Conservation (phyloP, 2,797 vertebrate species). For the Cyclura pinguis region DNA sequence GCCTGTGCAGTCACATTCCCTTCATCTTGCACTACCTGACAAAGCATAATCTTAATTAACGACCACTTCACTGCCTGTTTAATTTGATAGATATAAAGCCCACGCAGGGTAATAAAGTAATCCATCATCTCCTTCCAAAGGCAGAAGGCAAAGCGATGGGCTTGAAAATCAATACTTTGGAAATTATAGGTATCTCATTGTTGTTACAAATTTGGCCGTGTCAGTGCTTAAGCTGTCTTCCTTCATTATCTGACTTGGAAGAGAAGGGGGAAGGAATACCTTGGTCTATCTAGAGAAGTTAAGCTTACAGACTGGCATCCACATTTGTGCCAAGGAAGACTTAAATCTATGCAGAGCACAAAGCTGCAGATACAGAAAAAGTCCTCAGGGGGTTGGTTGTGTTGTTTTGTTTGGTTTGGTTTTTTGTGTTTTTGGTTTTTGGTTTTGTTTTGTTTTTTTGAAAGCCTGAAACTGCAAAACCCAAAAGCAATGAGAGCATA, state of each 20-base stretch:
- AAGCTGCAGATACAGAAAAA: not conserved
- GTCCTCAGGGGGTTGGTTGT: no score
- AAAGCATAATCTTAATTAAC: constrained; percentile 72
- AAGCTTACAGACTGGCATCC: not conserved
- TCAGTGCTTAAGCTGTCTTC: constrained; percentile 24
- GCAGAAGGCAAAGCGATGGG: constrained; percentile 30
- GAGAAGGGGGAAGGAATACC: no score
- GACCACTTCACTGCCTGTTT: constrained; percentile 53
- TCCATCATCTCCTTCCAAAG: constrained; percentile 59
- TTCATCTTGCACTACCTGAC: constrained; percentile 40
- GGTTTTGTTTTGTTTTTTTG: no score
- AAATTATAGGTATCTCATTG: constrained; percentile 41
- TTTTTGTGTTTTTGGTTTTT: no score
- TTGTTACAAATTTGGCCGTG: constrained; percentile 39
- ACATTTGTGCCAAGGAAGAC: not conserved
- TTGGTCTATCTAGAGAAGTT: not conserved
- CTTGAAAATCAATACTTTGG: constrained; percentile 60
- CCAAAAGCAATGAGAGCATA: not conserved
- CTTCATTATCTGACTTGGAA: not conserved
- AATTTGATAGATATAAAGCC: constrained; percentile 69
- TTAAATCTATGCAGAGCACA: not conserved
- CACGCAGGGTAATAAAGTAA: constrained; percentile 63
- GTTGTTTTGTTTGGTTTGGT: no score
- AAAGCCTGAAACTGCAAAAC: no score
- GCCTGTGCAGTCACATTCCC: not conserved